phyloP scores from a whole-genome alignment of 2,888 invertebrate species.

The Ophion ventricosus region DNA sequence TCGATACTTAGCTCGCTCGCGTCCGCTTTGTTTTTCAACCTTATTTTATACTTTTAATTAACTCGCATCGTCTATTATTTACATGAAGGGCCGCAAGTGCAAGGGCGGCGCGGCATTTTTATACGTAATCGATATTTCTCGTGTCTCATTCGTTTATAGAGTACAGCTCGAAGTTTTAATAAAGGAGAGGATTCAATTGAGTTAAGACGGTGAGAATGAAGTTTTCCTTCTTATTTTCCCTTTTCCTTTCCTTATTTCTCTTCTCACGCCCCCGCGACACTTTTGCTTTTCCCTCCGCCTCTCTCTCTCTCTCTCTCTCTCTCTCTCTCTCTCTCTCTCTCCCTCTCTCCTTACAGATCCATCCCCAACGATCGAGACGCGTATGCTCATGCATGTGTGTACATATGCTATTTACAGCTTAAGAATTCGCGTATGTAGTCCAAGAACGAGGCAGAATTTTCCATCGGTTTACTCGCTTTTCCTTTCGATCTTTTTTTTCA shows the following conservation, averaged over 20 bases:
- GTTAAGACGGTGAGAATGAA: constrained; percentile 60
- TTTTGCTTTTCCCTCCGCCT: no score
- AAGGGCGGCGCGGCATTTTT: constrained; percentile 48
- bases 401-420: constrained; percentile 58
- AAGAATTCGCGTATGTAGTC: constrained; percentile 44
- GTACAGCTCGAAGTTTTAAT: constrained; percentile 65
- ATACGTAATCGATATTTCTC: constrained; percentile 57
- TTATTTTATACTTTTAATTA: constrained; percentile 33
- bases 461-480: neutral
- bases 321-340: constrained; percentile 6
- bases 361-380: constrained; percentile 6
- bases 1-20: constrained; percentile 33
- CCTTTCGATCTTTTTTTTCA: neutral
- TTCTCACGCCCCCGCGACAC: constrained; percentile 19
- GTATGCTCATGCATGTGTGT: neutral
- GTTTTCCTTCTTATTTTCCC: constrained; percentile 35
- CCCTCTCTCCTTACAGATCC: neutral
- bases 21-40: constrained; percentile 32
- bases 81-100: constrained; percentile 48
- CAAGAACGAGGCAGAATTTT: constrained; percentile 25
- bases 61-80: constrained; percentile 61
- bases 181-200: constrained; percentile 64
- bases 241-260: constrained; percentile 10
- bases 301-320: constrained; percentile 7
- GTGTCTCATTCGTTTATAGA: constrained; percentile 61